Evolutionary conservation across 64 coral and sea anemone species (phyloP), one percentile per base, ranked within the genome.

Genomic region (Pocillopora verrucosa): DNA sequence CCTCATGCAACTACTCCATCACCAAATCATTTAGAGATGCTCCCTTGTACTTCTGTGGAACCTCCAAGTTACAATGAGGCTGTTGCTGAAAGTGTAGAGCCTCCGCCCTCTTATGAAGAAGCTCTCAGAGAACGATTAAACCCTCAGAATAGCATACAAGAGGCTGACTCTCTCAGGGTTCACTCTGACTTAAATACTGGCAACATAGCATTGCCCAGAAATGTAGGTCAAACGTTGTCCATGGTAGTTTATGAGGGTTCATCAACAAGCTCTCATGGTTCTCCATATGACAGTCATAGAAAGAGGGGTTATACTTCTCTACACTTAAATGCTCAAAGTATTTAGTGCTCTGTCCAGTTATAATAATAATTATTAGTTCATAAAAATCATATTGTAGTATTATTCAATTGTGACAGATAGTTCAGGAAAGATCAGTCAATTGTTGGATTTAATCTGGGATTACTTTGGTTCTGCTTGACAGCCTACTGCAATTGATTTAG

Each of bases 31-130:
- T 16, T 85, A 10, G 82, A 85, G 72, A 72, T 85, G 82, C 64
- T 72, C 12, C 38, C 82, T 30, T 72, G 38, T 72, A 36, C 63
- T 16, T 4, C 62, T 12, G 35, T 26, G 67, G 90, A 87, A 62
- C 90, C 83, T 57, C 90, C 90, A 74, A 92, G 90, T 79, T 92
- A 92, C 30, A 69, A 26, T 36, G 90, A 92, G 75, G 90, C 90
- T 41, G 86, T 92, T 20, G 84, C 63, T 20, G 60, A 79, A 67
- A 74, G 4, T 16, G 10, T 11, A n/a, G 20, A 41, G 12, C 90
- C 75, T 70, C 90, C 90, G 1, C 90, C 90, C 56, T 45, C 75
- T 14, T 92, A 92, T 64, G 90, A 92, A 19, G 90, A 92, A 87
- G 83, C 90, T 34, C 80, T 91, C 1, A 68, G 62, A 73, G 80